These are phyloP conservation scores for Odontophorus gujanensis DNA, from an alignment of 2,113 vertebrate genomes.

Conservation along the genomic window DNA sequence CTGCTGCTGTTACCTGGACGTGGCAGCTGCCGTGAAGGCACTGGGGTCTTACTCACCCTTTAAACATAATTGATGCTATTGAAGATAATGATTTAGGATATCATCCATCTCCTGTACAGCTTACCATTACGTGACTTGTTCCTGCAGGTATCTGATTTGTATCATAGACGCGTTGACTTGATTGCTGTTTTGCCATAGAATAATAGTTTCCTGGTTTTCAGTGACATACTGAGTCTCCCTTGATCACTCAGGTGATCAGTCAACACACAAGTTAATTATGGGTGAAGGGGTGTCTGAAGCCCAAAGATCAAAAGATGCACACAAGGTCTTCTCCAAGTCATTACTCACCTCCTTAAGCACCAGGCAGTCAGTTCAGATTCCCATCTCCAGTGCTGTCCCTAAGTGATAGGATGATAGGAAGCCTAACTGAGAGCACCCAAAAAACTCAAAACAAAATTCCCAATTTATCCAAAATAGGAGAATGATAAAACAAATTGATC, in stretches of 20 bases:
- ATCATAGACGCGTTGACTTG: conserved; percentile 34
- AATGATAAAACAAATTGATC: neutral
- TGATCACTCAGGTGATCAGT: conserved; percentile 65
- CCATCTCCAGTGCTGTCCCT: neutral
- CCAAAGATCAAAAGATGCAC: conserved; percentile 52
- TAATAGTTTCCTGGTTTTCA: conserved; percentile 56
- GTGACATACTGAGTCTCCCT: conserved; percentile 47
- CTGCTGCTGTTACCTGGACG: neutral
- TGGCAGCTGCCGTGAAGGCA: conserved; percentile 26
- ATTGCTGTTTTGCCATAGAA: conserved; percentile 58
- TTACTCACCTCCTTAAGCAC: conserved; percentile 61
- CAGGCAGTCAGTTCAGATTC: conserved; percentile 29
- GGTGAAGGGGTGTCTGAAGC: conserved; percentile 55
- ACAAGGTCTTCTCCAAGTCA: conserved; percentile 53
- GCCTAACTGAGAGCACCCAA: neutral
- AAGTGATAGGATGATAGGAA: neutral
- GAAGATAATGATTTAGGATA: conserved; percentile 68
- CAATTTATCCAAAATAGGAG: accelerated
- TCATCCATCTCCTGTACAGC: conserved; percentile 56
- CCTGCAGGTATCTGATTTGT: conserved; percentile 65
- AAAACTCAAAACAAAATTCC: neutral
- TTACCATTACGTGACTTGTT: conserved; percentile 50
- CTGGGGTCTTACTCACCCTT: conserved; percentile 30
- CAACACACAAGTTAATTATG: conserved; percentile 66
- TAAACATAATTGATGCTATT: conserved; percentile 58